Evolutionary conservation across 2,888 invertebrate genomes (phyloP).

Genomic region (Flexamia atlantica): DNA sequence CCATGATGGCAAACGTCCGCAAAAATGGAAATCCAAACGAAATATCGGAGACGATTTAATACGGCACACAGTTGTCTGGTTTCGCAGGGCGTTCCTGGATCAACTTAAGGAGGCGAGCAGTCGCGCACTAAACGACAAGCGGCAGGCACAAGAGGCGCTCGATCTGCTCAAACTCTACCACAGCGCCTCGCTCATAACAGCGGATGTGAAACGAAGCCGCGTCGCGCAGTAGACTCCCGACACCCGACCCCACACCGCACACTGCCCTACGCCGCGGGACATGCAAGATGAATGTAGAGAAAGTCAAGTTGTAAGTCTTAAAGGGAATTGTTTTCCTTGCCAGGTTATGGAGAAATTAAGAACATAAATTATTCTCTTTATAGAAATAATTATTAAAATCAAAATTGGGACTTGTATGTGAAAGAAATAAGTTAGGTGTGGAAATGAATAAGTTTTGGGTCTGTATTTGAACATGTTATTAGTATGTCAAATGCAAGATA

Average conservation of each 20-base stretch:
- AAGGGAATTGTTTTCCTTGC: no score
- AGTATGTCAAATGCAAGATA: no score
- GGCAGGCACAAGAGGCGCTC: constrained; percentile 92
- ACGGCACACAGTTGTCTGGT: constrained; percentile 60
- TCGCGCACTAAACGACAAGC: constrained; percentile 87
- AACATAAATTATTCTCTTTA: no score
- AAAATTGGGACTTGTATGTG: no score
- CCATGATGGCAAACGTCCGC: no score
- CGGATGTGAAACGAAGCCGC: constrained; percentile 63
- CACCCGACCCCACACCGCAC: neutral
- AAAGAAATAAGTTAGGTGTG: no score
- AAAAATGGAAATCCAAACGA: no score
- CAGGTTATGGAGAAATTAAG: no score
- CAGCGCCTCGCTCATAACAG: constrained; percentile 71
- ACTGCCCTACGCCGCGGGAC: constrained; percentile 25
- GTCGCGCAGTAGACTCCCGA: constrained; percentile 53
- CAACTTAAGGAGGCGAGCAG: constrained; percentile 91
- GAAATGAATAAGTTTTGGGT: no score
- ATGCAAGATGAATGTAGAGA: constrained; percentile 5
- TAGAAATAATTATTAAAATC: no score
- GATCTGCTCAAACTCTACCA: constrained; percentile 88
- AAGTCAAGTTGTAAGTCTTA: no score
- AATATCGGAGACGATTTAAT: constrained; percentile 57
- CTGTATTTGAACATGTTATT: no score
- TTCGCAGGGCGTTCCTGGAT: constrained; percentile 82